phyloP scores from a whole-genome alignment of 37 sponge, comb jelly and placozoan genomes.

The Petrosia ficiformis region DNA sequence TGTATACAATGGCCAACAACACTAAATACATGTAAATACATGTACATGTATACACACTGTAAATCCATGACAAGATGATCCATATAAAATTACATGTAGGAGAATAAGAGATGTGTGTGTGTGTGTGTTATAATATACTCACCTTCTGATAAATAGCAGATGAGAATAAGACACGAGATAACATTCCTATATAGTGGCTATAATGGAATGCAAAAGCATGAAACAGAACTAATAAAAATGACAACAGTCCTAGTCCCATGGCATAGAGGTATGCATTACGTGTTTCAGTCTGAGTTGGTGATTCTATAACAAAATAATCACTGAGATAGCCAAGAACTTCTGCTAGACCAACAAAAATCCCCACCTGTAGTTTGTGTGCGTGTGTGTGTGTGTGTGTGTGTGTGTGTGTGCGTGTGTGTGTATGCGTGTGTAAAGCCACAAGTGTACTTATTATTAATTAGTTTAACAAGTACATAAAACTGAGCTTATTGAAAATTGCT shows the following conservation, averaged over 20 bases:
- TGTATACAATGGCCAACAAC: no score
- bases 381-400: no score
- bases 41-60: no score
- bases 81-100: no score
- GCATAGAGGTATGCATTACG: conserved; percentile 72
- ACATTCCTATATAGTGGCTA: conserved; percentile 54
- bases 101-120: neutral
- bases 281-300: conserved; percentile 27
- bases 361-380: conserved; percentile 20
- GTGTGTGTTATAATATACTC: neutral
- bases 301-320: conserved; percentile 49
- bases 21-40: no score
- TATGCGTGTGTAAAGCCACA: no score
- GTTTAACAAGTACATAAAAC: no score
- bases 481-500: no score
- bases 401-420: no score
- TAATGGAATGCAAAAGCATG: neutral
- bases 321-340: conserved; percentile 47
- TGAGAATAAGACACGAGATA: conserved; percentile 34
- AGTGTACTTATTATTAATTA: no score
- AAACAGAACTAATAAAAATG: neutral
- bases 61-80: no score
- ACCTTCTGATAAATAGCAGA: conserved; percentile 68
- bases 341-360: conserved; percentile 38
- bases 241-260: conserved; percentile 6